Conservation (phyloP, 2,113 vertebrate genomes). For the Apus apus region DNA sequence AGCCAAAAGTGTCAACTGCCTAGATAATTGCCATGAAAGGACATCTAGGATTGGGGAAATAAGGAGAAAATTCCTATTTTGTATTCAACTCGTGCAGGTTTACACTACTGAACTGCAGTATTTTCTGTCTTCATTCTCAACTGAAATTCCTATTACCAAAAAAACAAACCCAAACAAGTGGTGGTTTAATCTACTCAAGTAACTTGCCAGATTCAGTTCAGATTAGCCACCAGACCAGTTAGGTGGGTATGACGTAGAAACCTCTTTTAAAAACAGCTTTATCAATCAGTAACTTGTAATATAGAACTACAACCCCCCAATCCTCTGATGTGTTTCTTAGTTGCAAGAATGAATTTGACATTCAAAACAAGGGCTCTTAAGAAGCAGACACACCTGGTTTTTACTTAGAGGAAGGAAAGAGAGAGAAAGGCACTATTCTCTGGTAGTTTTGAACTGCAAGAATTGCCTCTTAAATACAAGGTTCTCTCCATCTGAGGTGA, state of each 20-base stretch:
- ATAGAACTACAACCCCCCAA: background rate
- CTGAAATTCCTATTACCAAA: background rate
- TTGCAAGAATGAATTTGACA: background rate
- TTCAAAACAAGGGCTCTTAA: background rate
- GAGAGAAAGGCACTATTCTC: background rate
- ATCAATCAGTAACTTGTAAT: fast-evolving
- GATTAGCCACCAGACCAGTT: background rate
- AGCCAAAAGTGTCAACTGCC: background rate
- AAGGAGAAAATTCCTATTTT: background rate
- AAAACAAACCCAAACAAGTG: background rate
- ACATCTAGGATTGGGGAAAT: background rate
- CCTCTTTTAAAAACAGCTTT: background rate
- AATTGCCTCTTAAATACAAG: background rate
- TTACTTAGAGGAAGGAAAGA: background rate
- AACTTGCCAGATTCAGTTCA: background rate
- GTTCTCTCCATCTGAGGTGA: fast-evolving
- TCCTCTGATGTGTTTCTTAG: background rate
- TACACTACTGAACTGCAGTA: too few species aligned
- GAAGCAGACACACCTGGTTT: background rate
- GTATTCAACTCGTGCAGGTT: background rate
- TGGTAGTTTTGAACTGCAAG: background rate
- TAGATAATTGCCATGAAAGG: background rate
- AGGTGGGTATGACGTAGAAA: background rate
- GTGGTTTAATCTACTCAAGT: background rate
- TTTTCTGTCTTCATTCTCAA: too few species aligned